Conservation (phyloP, 2,797 vertebrate species). For the Tamandua tetradactyla region DNA sequence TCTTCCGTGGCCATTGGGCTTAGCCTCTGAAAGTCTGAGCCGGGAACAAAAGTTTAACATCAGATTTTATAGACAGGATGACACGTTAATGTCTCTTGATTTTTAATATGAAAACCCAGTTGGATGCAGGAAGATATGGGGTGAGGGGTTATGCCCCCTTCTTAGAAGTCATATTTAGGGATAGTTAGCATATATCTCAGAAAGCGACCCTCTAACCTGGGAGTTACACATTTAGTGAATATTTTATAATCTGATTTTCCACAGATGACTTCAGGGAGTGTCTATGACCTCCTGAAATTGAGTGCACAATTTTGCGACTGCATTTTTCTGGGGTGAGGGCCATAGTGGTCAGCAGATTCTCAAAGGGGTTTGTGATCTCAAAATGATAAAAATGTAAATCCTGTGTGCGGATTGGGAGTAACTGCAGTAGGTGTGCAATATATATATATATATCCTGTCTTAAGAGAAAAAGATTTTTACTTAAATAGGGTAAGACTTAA, state of each 20-base stretch:
- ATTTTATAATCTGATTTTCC: constrained; percentile 6
- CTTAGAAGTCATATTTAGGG: neutral
- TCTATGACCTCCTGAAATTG: neutral
- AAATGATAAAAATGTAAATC: neutral
- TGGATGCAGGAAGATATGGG: neutral
- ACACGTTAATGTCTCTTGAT: no score
- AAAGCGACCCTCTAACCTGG: neutral
- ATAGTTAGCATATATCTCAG: constrained; percentile 4
- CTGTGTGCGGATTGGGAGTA: neutral
- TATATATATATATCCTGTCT: no score
- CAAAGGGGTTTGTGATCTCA: constrained; percentile 7
- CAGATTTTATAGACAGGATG: no score
- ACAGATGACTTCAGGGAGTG: neutral
- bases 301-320: constrained; percentile 13
- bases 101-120: neutral
- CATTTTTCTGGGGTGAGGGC: neutral
- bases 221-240: constrained; percentile 9
- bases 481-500: neutral
- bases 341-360: neutral
- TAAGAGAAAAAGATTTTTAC: neutral
- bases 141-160: neutral
- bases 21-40: no score
- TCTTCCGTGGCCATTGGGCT: no score
- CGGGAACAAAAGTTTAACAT: no score
- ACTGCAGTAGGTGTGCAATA: neutral